Conservation (phyloP, 2,888 invertebrate species). For the Parasteatoda lunata region DNA sequence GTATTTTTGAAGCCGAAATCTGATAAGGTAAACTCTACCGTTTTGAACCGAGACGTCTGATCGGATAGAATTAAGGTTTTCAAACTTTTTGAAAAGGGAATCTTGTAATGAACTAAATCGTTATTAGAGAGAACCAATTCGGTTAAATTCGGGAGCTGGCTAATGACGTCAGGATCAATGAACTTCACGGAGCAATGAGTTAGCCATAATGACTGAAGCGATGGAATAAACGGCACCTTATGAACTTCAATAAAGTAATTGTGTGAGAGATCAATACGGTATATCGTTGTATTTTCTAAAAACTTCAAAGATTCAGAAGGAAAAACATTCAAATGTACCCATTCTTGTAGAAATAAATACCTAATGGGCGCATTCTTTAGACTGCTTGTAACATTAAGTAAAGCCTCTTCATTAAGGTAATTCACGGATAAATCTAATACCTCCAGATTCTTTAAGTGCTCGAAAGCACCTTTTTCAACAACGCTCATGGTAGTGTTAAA, state of each 20-base stretch:
- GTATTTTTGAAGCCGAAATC: constrained; percentile 18
- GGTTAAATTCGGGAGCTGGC: constrained; percentile 9
- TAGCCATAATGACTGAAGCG: constrained; percentile 5
- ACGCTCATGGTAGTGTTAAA: constrained; percentile 12
- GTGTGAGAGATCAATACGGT: background rate
- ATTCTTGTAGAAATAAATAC: background rate
- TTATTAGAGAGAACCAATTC: constrained; percentile 1
- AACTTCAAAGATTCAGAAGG: constrained; percentile 10
- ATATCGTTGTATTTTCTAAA: constrained; percentile 26
- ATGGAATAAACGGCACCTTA: constrained; percentile 20
- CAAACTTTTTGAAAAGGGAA: background rate
- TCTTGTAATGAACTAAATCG: background rate
- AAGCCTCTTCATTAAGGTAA: constrained; percentile 17
- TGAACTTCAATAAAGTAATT: constrained; percentile 7
- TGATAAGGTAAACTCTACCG: background rate
- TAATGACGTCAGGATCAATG: constrained; percentile 12
- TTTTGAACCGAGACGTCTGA: background rate
- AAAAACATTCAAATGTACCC: constrained; percentile 10
- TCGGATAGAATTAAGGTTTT: background rate
- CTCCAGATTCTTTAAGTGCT: constrained; percentile 7
- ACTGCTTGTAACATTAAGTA: constrained; percentile 25
- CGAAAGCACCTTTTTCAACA: constrained; percentile 22
- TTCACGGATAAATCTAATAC: constrained; percentile 25
- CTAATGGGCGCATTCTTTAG: background rate
- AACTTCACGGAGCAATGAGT: background rate